Conservation (phyloP, 2,797 vertebrate species). For the Alca torda region DNA sequence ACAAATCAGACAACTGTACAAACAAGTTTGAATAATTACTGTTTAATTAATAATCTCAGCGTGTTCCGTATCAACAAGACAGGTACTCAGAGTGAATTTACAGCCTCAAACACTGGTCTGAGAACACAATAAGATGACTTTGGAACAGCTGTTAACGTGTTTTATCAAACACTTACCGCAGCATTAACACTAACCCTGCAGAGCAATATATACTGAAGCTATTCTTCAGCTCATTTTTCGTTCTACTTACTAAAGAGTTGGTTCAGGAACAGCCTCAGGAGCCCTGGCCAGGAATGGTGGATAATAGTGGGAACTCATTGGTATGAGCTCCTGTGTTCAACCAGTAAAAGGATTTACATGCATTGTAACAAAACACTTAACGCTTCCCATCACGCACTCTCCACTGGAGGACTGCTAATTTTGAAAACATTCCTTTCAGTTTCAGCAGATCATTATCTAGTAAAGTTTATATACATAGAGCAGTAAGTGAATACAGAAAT, state of each 20-base stretch:
- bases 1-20: neutral
- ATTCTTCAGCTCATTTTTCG: neutral
- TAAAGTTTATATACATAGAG: neutral
- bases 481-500: neutral
- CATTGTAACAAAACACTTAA: constrained; percentile 28
- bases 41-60: constrained; percentile 11
- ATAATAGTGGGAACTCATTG: constrained; percentile 55
- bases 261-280: neutral
- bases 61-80: neutral
- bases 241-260: neutral
- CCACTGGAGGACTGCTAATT: constrained; percentile 28
- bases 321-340: constrained; percentile 51
- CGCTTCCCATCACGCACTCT: neutral
- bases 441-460: constrained; percentile 35
- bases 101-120: neutral
- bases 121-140: neutral
- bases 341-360: constrained; percentile 31
- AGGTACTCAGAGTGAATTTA: neutral
- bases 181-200: neutral
- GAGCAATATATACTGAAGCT: neutral
- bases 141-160: neutral
- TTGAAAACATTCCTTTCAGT: neutral
- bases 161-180: neutral
- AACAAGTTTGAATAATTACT: neutral
- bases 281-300: constrained; percentile 12